Evolutionary conservation across 1,140 invertebrate genomes (phyloP).

Genomic region (Pinna nobilis): DNA sequence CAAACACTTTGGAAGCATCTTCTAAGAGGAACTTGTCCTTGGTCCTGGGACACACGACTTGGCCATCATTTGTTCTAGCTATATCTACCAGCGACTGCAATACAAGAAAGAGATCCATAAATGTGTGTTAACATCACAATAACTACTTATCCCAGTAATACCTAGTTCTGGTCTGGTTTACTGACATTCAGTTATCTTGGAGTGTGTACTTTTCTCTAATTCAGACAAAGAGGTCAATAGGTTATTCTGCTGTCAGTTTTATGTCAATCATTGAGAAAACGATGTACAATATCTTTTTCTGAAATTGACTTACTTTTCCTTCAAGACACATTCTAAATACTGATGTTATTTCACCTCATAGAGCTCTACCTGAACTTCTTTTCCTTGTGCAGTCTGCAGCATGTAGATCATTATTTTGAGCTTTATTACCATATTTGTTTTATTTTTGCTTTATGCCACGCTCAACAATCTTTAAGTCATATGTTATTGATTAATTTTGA

Average conservation of each 20-base stretch:
- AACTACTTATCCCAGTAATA: neutral
- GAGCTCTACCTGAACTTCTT: too few species aligned
- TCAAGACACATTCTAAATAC: too few species aligned
- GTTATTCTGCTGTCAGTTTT: neutral
- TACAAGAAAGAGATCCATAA: constrained; percentile 50
- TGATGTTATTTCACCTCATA: too few species aligned
- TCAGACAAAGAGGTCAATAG: neutral
- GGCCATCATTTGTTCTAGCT: constrained; percentile 90
- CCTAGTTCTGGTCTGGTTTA: neutral
- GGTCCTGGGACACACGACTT: constrained; percentile 93
- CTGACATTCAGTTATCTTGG: constrained; percentile 1
- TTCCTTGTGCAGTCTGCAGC: too few species aligned
- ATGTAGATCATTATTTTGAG: too few species aligned
- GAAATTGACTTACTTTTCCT: too few species aligned
- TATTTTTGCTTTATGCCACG: too few species aligned
- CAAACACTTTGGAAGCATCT: constrained; percentile 95
- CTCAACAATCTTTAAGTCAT: too few species aligned
- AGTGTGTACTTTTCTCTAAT: neutral
- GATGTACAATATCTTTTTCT: neutral
- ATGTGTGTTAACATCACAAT: constrained; percentile 13
- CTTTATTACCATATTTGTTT: too few species aligned
- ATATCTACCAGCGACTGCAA: constrained; percentile 88
- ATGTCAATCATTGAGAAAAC: neutral
- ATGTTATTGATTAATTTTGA: too few species aligned
- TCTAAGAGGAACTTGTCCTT: constrained; percentile 91